A percentile compares a stretch with the other conserved stretches of the same genome.
phyloP scores from a whole-genome alignment of 2,113 vertebrate genomes.

The Aptenodytes forsteri region DNA sequence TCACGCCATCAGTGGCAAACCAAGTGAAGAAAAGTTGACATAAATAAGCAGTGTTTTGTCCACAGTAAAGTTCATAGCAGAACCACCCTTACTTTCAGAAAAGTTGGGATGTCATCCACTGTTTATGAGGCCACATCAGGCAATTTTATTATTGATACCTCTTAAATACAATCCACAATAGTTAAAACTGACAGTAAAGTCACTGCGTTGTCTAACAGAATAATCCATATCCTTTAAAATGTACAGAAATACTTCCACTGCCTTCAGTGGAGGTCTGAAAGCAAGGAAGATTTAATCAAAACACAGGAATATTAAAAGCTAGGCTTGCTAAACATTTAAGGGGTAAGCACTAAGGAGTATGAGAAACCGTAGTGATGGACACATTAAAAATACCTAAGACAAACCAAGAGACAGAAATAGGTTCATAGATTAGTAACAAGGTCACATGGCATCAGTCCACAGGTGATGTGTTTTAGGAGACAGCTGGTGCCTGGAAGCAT shows the following conservation, averaged over 20 bases:
- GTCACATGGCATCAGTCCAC: neutral
- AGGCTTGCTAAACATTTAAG: neutral
- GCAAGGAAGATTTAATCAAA: neutral
- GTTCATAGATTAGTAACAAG: neutral
- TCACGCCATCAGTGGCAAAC: neutral
- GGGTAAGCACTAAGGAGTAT: neutral
- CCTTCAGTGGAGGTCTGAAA: neutral
- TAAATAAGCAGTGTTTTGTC: neutral
- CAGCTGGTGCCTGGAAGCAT: constrained; percentile 8
- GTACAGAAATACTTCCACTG: neutral
- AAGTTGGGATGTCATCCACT: neutral
- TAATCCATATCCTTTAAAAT: neutral
- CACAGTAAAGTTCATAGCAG: neutral
- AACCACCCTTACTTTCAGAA: neutral
- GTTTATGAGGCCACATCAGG: neutral
- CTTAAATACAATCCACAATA: neutral
- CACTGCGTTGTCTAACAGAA: neutral
- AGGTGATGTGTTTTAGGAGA: constrained; percentile 17
- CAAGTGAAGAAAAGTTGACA: neutral
- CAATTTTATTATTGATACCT: neutral
- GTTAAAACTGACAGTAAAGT: neutral
- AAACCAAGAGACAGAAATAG: neutral
- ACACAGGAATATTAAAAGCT: neutral
- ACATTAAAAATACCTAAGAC: neutral
- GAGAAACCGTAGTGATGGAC: neutral